A percentile compares a stretch with the other conserved stretches of the same genome.
phyloP scores from a whole-genome alignment of 2,797 vertebrate species.

The Sciaenops ocellatus region DNA sequence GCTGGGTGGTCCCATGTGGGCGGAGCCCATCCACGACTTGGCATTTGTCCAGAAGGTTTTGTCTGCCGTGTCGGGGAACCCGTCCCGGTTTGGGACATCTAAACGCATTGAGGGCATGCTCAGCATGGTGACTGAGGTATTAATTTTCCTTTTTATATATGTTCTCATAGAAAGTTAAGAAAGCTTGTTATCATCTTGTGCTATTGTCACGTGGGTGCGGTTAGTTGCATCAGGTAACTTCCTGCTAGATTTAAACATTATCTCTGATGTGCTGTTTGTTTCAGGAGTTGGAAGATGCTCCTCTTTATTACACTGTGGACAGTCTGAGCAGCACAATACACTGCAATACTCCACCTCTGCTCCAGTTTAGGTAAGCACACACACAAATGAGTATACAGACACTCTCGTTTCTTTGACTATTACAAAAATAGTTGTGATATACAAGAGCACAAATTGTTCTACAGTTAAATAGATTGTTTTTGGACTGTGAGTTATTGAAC shows the following conservation, averaged over 20 bases:
- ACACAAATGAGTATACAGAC: not conserved
- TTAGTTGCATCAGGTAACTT: not conserved
- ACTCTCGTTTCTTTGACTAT: not conserved
- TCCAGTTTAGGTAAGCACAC: conserved; percentile 70
- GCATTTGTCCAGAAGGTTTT: conserved; percentile 88
- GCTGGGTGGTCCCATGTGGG: conserved; percentile 93
- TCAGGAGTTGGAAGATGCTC: conserved; percentile 91
- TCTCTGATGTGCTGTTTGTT: conserved; percentile 6
- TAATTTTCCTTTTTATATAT: not conserved
- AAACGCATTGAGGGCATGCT: conserved; percentile 91
- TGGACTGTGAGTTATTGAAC: too few species aligned
- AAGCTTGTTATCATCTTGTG: not conserved
- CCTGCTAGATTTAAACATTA: not conserved
- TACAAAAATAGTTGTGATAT: not conserved
- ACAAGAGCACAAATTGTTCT: not conserved
- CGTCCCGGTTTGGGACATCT: conserved; percentile 88
- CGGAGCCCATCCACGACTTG: conserved; percentile 88
- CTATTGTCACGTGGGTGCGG: not conserved
- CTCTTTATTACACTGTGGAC: conserved; percentile 93
- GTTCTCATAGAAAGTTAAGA: not conserved
- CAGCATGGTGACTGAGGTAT: conserved; percentile 91
- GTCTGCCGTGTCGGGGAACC: conserved; percentile 84
- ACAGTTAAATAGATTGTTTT: not conserved
- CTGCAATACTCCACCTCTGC: conserved; percentile 87
- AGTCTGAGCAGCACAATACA: conserved; percentile 90